A percentile compares a stretch with the other conserved stretches of the same genome.
These are phyloP conservation scores for Argyrosomus japonicus DNA, from an alignment of 2,113 vertebrate genomes.

Conservation along the genomic window DNA sequence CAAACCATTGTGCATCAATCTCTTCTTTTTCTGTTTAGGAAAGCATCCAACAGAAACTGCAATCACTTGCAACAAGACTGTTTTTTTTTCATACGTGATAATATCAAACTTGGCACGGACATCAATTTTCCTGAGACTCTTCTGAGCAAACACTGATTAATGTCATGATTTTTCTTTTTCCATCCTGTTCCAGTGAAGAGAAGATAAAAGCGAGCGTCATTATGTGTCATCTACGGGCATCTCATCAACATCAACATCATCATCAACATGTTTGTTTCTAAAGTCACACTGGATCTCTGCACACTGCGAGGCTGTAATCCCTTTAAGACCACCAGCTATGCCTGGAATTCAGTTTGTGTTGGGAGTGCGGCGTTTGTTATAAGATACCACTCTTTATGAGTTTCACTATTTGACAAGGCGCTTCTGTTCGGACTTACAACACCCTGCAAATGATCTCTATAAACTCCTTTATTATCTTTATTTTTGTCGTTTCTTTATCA, in stretches of 20 bases:
- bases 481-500: neutral
- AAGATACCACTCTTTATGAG: slow-evolving; percentile 13
- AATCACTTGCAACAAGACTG: too few species aligned
- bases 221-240: too few species aligned
- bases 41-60: too few species aligned
- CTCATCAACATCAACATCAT: neutral
- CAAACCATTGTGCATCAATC: too few species aligned
- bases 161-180: too few species aligned
- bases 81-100: too few species aligned
- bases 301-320: neutral
- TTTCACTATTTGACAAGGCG: slow-evolving; percentile 6
- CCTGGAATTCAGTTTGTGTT: slow-evolving; percentile 16
- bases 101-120: too few species aligned
- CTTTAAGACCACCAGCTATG: neutral
- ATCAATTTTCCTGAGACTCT: too few species aligned
- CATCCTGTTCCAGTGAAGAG: too few species aligned
- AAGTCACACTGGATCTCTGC: neutral
- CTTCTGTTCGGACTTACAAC: neutral
- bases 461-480: neutral
- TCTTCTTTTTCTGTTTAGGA: too few species aligned
- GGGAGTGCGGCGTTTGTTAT: neutral
- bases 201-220: too few species aligned
- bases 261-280: neutral
- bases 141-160: too few species aligned
- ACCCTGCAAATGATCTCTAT: neutral